Conservation (phyloP, 2,888 invertebrate genomes). For the Ophion ellenae region DNA sequence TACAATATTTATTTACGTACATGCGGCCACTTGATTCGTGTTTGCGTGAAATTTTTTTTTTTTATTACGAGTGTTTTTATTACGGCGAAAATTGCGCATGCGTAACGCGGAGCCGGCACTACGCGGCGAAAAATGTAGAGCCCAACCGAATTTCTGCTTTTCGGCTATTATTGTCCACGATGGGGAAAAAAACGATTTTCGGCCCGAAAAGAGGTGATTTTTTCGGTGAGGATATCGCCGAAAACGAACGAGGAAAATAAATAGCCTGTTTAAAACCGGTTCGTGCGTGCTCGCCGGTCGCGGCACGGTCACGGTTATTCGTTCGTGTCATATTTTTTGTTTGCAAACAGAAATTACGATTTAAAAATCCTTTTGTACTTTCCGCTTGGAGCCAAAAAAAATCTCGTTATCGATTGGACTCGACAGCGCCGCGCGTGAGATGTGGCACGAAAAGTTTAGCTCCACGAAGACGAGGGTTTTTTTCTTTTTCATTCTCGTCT, state of each 20-base stretch:
- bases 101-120: constrained; percentile 19
- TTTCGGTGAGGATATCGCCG: no score
- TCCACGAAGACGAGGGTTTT: background rate
- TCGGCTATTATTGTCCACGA: background rate
- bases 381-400: no score
- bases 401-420: no score
- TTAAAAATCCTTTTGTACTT: no score
- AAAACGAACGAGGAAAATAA: no score
- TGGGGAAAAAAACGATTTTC: background rate
- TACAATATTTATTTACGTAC: background rate
- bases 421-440: background rate
- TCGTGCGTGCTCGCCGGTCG: no score
- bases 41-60: background rate
- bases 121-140: background rate
- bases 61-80: constrained; percentile 16
- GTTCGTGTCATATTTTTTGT: no score
- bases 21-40: background rate
- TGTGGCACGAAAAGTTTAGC: constrained; percentile 2
- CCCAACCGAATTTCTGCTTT: background rate
- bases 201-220: no score
- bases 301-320: no score
- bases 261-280: no score
- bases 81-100: constrained; percentile 26
- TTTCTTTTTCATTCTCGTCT: no score
- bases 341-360: no score